These are phyloP conservation scores for Goniozus legneri DNA, from an alignment of 1,140 invertebrate species.

Conservation along the genomic window DNA sequence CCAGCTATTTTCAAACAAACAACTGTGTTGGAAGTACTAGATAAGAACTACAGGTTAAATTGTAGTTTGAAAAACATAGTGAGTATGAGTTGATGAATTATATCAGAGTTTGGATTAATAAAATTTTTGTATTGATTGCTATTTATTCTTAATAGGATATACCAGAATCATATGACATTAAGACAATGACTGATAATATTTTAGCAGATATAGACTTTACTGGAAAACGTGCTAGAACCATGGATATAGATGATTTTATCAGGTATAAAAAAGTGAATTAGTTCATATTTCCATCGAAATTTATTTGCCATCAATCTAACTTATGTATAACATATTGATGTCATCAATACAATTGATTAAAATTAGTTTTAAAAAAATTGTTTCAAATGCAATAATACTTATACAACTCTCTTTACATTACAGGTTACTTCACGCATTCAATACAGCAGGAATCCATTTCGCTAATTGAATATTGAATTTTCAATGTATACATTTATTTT, in stretches of 20 bases:
- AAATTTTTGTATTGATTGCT: conserved; percentile 37
- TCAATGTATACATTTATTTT: conserved; percentile 4
- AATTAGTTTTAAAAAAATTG: too few relatives aligned
- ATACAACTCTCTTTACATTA: conserved; percentile 43
- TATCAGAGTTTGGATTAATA: neutral
- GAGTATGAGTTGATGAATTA: conserved; percentile 24
- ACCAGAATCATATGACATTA: conserved; percentile 80
- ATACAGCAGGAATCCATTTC: conserved; percentile 89
- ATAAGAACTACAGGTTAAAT: conserved; percentile 89
- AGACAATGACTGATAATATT: conserved; percentile 76
- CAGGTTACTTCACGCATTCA: conserved; percentile 81
- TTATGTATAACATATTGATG: too few relatives aligned
- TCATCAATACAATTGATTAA: too few relatives aligned
- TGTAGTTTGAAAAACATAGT: conserved; percentile 86
- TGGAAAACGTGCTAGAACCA: conserved; percentile 81
- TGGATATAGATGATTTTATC: conserved; percentile 98
- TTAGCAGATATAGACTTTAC: conserved; percentile 65
- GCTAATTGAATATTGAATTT: conserved; percentile 48
- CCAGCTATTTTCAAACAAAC: conserved; percentile 81
- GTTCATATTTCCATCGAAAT: too few relatives aligned
- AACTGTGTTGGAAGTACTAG: conserved; percentile 76
- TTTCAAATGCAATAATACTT: too few relatives aligned
- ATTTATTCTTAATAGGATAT: conserved; percentile 67
- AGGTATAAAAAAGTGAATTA: conserved; percentile 52
- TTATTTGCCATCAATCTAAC: too few relatives aligned